A percentile compares a stretch with the other conserved stretches of the same genome.
phyloP scores from a whole-genome alignment of 2,797 vertebrate genomes.

The Myotis planiceps region DNA sequence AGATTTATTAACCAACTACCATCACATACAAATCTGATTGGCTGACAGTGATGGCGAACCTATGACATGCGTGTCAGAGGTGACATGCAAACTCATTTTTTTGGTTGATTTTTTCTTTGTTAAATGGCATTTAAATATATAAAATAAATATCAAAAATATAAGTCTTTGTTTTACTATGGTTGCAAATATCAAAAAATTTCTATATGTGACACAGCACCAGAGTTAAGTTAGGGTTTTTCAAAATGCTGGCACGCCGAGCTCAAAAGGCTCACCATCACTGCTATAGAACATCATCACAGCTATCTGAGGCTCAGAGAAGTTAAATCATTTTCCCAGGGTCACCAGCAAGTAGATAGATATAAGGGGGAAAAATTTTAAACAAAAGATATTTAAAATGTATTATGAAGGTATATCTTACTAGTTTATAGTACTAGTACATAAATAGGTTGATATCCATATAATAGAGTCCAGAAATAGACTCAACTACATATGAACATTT shows the following conservation, averaged over 20 bases:
- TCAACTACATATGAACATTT: not conserved
- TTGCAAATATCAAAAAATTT: no score
- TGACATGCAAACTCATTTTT: no score
- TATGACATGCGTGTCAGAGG: no score
- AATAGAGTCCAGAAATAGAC: not conserved
- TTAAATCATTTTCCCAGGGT: not conserved
- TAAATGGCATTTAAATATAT: no score
- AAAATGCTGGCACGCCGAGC: no score
- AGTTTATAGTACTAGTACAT: not conserved
- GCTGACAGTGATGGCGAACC: no score
- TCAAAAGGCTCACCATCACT: no score
- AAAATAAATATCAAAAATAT: no score
- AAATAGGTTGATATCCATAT: not conserved
- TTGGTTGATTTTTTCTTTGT: no score
- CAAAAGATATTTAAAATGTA: not conserved
- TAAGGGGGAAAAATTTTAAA: not conserved
- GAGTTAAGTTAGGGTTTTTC: no score
- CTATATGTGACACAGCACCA: no score
- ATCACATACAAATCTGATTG: not conserved
- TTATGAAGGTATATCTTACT: not conserved
- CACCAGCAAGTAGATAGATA: not conserved
- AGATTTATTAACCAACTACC: not conserved
- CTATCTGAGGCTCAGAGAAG: not conserved
- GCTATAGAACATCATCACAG: not conserved
- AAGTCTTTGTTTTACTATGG: no score